Conservation (phyloP, 2,113 vertebrate genomes). For the Archocentrus centrarchus region DNA sequence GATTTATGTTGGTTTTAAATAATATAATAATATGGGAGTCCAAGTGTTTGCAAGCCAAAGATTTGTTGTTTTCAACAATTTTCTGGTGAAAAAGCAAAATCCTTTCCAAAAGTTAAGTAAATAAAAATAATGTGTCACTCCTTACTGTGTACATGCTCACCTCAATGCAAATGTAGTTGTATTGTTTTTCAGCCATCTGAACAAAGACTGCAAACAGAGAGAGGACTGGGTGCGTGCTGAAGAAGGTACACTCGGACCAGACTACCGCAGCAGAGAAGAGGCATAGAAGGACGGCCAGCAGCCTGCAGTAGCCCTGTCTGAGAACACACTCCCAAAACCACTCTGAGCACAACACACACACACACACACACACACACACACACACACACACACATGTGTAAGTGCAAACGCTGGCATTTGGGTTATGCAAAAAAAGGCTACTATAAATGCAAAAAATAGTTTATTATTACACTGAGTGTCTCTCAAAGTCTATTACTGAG, state of each 20-base stretch:
- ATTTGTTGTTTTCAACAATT: background rate
- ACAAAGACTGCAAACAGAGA: conserved; percentile 93
- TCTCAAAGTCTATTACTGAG: background rate
- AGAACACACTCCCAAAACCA: conserved; percentile 97
- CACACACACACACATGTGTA: background rate
- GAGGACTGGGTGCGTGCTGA: conserved; percentile 90
- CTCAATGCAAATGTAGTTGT: conserved; percentile 95
- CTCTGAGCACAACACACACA: conserved; percentile 77
- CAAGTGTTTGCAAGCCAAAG: background rate
- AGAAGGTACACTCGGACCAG: conserved; percentile 97
- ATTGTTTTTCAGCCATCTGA: conserved; percentile 88
- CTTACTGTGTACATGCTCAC: conserved; percentile 69
- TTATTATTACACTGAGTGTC: background rate
- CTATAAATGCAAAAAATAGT: background rate
- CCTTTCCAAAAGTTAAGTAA: background rate
- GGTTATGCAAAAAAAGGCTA: background rate
- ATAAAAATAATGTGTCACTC: background rate
- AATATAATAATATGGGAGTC: background rate
- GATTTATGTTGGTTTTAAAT: background rate
- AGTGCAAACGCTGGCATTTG: background rate
- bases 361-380: conserved; percentile 12
- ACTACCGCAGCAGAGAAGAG: conserved; percentile 90
- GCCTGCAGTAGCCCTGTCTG: conserved; percentile 85
- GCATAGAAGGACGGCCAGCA: conserved; percentile 86
- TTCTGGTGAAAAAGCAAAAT: background rate